Base-by-base conservation (phyloP, 2,888 invertebrate species). In the Dichetophora obliterata region DNA sequence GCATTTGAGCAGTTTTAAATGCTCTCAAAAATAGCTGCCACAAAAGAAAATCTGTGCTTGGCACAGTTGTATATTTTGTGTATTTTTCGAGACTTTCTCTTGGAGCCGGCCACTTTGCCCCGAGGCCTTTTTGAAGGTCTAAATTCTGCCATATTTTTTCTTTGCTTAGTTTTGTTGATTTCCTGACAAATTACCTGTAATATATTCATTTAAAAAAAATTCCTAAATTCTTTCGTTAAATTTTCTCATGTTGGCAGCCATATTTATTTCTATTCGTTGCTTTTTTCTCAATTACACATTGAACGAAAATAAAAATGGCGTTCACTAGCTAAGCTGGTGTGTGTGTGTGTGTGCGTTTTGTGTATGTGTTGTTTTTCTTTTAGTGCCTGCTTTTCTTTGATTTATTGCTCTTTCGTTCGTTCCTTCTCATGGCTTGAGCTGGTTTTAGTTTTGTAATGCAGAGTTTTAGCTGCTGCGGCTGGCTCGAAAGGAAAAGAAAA, bases 241-340 rank as follows among this genome's bases (percentile, higher is more conserved):
- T 48, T 59, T 75, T 24, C 24, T 16, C 69, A 50, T 57, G 27
- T 31, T 63, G 79, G 79, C 75, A 79, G 79, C 79, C 79, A 79
- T 79, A 77, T 79, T 79, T 78, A 59, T 69, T 77, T 75, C 61
- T 75, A 59, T 24, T 63, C 54, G n/a, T 75, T 43, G 65, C 71
- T 70, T 65, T 57, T 71, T 73, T 63, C 19, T 63, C 54, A 6
- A 24, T 52, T 74, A 37, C 24, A 61, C 61, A 54, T 65, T 61
- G 61, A 75, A 68, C 70, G 54, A 72, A 76, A 66, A 59, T 22
- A 76, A 76, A 76, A 66, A 76, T 76, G 76, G 76, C 76, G 76
- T 72, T 68, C 22, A 70, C 19, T 70, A 19, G 19, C 5, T 50
- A 19, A 14, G 27, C 37, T 31, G 11, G 75, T 61, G 69, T 34